Conservation (phyloP, 2,797 vertebrate species). For the Ataeniobius toweri region DNA sequence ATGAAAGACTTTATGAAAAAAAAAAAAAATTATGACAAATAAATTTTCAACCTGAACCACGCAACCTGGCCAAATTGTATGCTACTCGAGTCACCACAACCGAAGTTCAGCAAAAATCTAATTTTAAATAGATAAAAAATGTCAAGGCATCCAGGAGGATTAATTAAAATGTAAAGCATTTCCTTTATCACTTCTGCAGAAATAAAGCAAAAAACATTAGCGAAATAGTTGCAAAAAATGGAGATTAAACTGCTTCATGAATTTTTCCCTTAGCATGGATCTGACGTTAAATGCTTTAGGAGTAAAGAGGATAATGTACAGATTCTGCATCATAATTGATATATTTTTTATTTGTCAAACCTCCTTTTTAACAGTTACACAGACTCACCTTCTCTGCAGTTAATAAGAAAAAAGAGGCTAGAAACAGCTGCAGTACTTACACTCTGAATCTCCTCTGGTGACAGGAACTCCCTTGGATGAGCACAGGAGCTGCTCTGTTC, state of each 20-base stretch:
- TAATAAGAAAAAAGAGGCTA: not conserved
- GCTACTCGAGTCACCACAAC: too few relatives aligned
- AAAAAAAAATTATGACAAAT: too few relatives aligned
- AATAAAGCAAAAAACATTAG: too few relatives aligned
- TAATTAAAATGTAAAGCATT: too few relatives aligned
- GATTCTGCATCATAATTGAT: not conserved
- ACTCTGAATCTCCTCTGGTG: conserved; percentile 72
- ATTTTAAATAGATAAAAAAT: too few relatives aligned
- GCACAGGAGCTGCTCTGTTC: conserved; percentile 27
- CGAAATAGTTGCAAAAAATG: too few relatives aligned
- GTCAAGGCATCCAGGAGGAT: too few relatives aligned
- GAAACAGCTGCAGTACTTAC: conserved; percentile 55
- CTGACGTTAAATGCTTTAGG: not conserved
- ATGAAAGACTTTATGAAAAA: too few relatives aligned
- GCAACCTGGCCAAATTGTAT: too few relatives aligned
- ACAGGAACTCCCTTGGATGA: conserved; percentile 54
- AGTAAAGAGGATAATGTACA: not conserved
- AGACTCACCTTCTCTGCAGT: not conserved
- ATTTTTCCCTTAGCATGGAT: not conserved
- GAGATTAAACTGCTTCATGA: not conserved
- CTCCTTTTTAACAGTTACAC: not conserved
- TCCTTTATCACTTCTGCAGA: too few relatives aligned
- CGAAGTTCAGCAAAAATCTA: too few relatives aligned
- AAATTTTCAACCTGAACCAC: too few relatives aligned
- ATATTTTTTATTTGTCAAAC: not conserved